Evolutionary conservation across 2,888 invertebrate species (phyloP).

Genomic region (Hydropsyche betteni): DNA sequence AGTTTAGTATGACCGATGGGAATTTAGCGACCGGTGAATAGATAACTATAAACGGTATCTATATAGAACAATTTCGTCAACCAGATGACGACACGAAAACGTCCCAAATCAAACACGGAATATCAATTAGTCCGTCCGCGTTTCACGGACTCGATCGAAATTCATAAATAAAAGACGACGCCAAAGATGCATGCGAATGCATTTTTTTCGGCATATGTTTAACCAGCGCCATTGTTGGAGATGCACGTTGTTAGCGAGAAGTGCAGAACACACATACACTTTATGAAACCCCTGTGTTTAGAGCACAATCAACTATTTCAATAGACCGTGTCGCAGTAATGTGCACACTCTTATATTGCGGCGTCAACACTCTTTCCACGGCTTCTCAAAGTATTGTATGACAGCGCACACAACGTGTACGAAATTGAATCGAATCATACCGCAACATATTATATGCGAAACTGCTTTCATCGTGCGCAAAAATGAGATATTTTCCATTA

Average conservation of each 20-base stretch:
- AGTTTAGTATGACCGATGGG: constrained; percentile 18
- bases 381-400: constrained; percentile 23
- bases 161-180: no score
- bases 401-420: not conserved
- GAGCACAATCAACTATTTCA: constrained; percentile 45
- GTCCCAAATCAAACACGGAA: constrained; percentile 5
- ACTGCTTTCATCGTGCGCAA: not conserved
- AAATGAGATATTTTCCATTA: not conserved
- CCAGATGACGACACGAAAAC: not conserved
- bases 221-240: not conserved
- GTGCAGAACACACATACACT: constrained; percentile 35
- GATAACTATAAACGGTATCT: not conserved
- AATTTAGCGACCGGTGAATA: not conserved
- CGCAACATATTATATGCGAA: not conserved
- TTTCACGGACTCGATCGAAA: not conserved
- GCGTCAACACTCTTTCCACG: not conserved
- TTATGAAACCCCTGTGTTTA: constrained; percentile 25
- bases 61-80: not conserved
- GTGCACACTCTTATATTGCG: constrained; percentile 3
- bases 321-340: constrained; percentile 43
- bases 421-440: not conserved
- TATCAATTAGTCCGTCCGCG: not conserved
- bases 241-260: constrained; percentile 34
- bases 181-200: not conserved
- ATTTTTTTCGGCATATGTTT: constrained; percentile 3